Conservation (phyloP, 2,113 vertebrate genomes). For the Sinocyclocheilus maitianheensis region DNA sequence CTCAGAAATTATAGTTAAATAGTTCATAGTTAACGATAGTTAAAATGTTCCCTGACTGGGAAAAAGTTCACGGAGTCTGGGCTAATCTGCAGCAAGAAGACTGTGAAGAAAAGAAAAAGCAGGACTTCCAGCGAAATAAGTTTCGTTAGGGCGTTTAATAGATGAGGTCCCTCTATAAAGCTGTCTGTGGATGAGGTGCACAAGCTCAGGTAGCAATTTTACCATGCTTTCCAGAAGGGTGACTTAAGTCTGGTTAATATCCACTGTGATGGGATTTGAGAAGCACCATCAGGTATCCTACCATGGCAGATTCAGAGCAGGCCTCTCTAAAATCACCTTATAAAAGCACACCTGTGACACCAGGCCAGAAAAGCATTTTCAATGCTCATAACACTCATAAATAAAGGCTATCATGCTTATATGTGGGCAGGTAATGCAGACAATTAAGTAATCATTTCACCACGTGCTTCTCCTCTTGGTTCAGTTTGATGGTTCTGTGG, state of each 20-base stretch:
- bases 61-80: slow-evolving; percentile 11
- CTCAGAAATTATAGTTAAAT: background rate
- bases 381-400: background rate
- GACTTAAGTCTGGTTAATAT: background rate
- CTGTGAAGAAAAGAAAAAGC: slow-evolving; percentile 4
- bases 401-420: background rate
- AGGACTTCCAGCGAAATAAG: slow-evolving; percentile 34
- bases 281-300: background rate
- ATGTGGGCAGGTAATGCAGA: background rate
- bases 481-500: slow-evolving; percentile 10
- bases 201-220: slow-evolving; percentile 13
- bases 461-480: background rate
- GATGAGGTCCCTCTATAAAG: background rate
- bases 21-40: background rate
- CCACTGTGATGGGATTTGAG: background rate
- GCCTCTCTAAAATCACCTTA: background rate
- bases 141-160: slow-evolving; percentile 11
- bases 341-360: background rate
- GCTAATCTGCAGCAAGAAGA: slow-evolving; percentile 28
- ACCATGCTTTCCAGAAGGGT: slow-evolving; percentile 4
- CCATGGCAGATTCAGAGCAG: background rate
- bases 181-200: background rate
- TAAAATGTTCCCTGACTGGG: slow-evolving; percentile 12
- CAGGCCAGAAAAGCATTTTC: background rate
- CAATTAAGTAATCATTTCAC: background rate